Evolutionary conservation across 2,888 invertebrate genomes (phyloP).

Genomic region (Escarpia spicata): DNA sequence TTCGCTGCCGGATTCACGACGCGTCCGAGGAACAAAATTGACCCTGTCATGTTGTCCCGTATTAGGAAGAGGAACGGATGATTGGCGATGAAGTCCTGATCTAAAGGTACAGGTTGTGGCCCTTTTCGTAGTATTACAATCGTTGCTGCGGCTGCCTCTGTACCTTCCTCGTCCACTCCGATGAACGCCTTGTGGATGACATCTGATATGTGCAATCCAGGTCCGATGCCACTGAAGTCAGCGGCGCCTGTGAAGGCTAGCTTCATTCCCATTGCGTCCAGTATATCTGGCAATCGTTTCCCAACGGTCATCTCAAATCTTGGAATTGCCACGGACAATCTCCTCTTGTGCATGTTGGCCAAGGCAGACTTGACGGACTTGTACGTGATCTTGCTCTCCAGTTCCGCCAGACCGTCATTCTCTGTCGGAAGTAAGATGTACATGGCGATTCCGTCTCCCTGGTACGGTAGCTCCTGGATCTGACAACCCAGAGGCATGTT

Average conservation of each 20-base stretch:
- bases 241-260: constrained; percentile 48
- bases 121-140: constrained; percentile 26
- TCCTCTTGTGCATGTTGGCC: neutral
- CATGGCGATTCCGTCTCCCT: constrained; percentile 51
- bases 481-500: constrained; percentile 76
- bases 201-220: constrained; percentile 48
- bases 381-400: constrained; percentile 28
- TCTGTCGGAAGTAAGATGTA: constrained; percentile 54
- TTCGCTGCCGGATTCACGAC: constrained; percentile 28
- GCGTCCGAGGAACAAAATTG: constrained; percentile 42
- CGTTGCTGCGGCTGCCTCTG: constrained; percentile 60
- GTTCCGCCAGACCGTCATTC: constrained; percentile 44
- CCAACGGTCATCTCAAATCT: constrained; percentile 51
- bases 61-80: constrained; percentile 44
- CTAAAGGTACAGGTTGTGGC: neutral
- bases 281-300: constrained; percentile 43
- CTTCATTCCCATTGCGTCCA: constrained; percentile 51
- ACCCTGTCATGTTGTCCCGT: constrained; percentile 32
- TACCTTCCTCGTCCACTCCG: constrained; percentile 61
- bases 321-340: constrained; percentile 45
- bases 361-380: neutral
- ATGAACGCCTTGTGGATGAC: constrained; percentile 60
- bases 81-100: constrained; percentile 36
- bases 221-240: constrained; percentile 55
- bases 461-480: constrained; percentile 79